A percentile compares a stretch with the other conserved stretches of the same genome.
phyloP scores from a whole-genome alignment of 2,113 vertebrate genomes.

The Megaptera novaeangliae region DNA sequence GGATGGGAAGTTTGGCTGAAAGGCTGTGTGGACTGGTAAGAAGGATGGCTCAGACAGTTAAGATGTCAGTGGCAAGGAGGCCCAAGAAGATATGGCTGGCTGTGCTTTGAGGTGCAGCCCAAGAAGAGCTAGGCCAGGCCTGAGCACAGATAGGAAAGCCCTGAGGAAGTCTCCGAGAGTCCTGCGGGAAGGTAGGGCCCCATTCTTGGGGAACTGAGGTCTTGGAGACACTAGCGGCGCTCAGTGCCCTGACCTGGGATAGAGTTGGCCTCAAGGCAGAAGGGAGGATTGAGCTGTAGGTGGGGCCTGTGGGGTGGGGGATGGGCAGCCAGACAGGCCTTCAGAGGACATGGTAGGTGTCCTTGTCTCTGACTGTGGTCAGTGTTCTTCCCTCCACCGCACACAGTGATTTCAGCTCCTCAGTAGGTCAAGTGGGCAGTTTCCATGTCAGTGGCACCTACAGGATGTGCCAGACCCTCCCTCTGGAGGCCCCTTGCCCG shows the following conservation, averaged over 20 bases:
- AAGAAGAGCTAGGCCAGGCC: not conserved
- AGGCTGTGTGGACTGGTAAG: not conserved
- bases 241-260: not conserved
- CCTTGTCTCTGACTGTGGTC: not conserved
- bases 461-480: not conserved
- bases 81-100: not conserved
- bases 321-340: not conserved
- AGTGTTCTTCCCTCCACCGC: not conserved
- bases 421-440: not conserved
- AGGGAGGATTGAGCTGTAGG: not conserved
- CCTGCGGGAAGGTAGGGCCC: not conserved
- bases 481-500: not conserved
- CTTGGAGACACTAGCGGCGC: not conserved
- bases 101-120: not conserved
- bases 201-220: not conserved
- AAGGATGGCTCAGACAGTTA: not conserved
- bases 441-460: not conserved
- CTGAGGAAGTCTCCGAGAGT: fast-evolving
- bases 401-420: not conserved
- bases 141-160: not conserved
- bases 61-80: too few species aligned
- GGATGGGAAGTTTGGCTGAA: not conserved
- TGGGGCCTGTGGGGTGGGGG: not conserved
- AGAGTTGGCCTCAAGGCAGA: not conserved
- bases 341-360: not conserved